Conservation (phyloP, 2,797 vertebrate genomes). For the Phataginus tetradactyla region DNA sequence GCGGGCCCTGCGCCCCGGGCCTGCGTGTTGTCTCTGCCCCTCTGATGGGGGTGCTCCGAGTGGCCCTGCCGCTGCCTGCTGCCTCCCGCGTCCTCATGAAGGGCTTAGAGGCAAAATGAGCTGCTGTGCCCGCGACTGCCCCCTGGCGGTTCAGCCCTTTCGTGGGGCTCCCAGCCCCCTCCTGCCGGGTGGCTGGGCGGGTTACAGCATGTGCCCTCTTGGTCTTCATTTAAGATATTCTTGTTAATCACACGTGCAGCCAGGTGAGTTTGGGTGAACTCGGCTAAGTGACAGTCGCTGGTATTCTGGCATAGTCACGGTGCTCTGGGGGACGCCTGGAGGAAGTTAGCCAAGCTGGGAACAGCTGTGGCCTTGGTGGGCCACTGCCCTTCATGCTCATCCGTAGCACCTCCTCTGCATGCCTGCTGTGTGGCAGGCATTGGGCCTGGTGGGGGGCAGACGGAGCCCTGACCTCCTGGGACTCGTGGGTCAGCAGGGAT, state of each 20-base stretch:
- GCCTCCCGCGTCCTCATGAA: background rate
- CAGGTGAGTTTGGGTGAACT: background rate
- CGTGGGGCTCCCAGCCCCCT: too few relatives aligned
- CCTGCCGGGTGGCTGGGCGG: too few relatives aligned
- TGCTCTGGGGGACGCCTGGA: background rate
- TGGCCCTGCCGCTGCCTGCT: background rate
- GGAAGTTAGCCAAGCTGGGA: accelerated
- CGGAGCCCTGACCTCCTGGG: background rate
- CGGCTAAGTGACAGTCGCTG: background rate
- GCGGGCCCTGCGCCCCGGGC: accelerated
- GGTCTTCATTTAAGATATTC: background rate
- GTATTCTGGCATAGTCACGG: background rate
- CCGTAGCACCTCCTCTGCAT: accelerated
- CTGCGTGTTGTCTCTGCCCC: accelerated
- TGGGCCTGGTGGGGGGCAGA: accelerated
- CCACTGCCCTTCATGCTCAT: accelerated
- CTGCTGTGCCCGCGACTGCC: too few relatives aligned
- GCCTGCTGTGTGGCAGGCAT: background rate
- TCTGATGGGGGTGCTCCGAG: accelerated
- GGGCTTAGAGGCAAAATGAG: too few relatives aligned
- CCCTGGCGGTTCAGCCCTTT: too few relatives aligned
- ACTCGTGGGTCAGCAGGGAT: background rate
- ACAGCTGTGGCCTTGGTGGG: background rate
- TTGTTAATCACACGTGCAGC: accelerated
- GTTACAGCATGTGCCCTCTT: too few relatives aligned